Evolutionary conservation across 2,888 invertebrate genomes (phyloP).

Genomic region (Pseudoips prasinana): DNA sequence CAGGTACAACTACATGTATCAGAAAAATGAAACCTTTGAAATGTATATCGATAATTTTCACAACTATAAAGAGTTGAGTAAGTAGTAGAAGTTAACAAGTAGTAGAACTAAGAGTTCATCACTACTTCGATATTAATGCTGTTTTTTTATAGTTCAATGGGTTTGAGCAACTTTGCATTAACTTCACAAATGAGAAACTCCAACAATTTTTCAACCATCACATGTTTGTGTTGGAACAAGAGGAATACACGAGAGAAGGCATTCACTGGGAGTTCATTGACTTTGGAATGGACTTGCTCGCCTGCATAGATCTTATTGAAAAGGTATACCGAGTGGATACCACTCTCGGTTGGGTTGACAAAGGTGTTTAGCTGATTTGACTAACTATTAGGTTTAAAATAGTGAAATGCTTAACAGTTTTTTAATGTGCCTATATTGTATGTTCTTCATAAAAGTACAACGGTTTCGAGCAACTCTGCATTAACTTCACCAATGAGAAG

Average conservation of each 20-base stretch:
- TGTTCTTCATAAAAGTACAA: constrained; percentile 86
- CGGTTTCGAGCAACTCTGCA: constrained; percentile 98
- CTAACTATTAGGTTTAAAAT: constrained; percentile 48
- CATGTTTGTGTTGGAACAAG: constrained; percentile 99
- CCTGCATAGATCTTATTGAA: constrained; percentile 99
- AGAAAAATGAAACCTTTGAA: constrained; percentile 1
- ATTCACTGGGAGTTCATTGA: constrained; percentile 99
- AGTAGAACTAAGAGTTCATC: constrained; percentile 1
- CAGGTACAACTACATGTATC: constrained; percentile 1
- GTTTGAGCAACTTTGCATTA: constrained; percentile 99
- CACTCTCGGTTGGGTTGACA: constrained; percentile 49
- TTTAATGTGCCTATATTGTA: constrained; percentile 29
- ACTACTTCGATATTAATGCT: constrained; percentile 51
- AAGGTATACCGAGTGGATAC: constrained; percentile 87
- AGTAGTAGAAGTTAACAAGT: constrained; percentile 5
- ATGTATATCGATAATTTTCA: no score
- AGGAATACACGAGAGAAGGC: constrained; percentile 98
- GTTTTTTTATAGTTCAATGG: constrained; percentile 92
- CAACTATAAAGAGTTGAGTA: constrained; percentile 1
- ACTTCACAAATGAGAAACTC: constrained; percentile 99
- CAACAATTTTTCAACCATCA: constrained; percentile 99
- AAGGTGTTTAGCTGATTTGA: constrained; percentile 41
- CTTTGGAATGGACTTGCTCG: constrained; percentile 99
- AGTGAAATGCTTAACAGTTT: constrained; percentile 28
- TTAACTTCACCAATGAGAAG: constrained; percentile 99